Conservation (phyloP, 2,797 vertebrate genomes). For the Chelidonichthys spinosus region DNA sequence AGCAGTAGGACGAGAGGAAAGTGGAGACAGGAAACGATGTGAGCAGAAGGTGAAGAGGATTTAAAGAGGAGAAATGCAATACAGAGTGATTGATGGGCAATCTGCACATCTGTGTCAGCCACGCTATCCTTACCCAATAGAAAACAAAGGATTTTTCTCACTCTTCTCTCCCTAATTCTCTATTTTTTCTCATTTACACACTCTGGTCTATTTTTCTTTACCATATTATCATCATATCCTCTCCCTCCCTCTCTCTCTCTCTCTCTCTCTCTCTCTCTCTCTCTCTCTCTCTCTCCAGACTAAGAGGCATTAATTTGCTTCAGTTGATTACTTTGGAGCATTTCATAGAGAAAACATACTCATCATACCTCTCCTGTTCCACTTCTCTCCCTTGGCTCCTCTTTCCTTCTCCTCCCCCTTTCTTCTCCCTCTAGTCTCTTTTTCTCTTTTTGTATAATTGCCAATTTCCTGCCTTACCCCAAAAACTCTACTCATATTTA, state of each 20-base stretch:
- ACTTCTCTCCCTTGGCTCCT: conserved; percentile 35
- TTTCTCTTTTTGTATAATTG: conserved; percentile 61
- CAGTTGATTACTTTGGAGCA: conserved; percentile 63
- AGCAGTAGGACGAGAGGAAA: conserved; percentile 14
- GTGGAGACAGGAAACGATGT: conserved; percentile 19
- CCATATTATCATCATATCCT: conserved; percentile 32
- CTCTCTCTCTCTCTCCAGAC: conserved; percentile 33
- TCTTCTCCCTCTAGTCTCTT: conserved; percentile 44
- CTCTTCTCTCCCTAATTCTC: conserved; percentile 15
- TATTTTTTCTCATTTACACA: conserved; percentile 24
- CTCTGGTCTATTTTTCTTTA: conserved; percentile 6
- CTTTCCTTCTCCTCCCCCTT: conserved; percentile 31
- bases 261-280: conserved; percentile 16
- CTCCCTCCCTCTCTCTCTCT: conserved; percentile 19
- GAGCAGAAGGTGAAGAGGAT: conserved; percentile 49
- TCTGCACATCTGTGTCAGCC: conserved; percentile 62
- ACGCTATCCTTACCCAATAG: conserved; percentile 18
- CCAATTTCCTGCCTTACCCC: conserved; percentile 49
- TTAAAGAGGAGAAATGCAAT: conserved; percentile 39
- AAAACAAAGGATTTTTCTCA: conserved; percentile 21
- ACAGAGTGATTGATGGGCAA: conserved; percentile 71
- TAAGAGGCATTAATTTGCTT: conserved; percentile 62
- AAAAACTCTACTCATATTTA: conserved; percentile 44
- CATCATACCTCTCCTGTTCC: conserved; percentile 47
- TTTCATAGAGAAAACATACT: conserved; percentile 62